These are phyloP conservation scores for Melanostigma gelatinosum DNA, from an alignment of 2,113 vertebrate genomes.

Conservation along the genomic window DNA sequence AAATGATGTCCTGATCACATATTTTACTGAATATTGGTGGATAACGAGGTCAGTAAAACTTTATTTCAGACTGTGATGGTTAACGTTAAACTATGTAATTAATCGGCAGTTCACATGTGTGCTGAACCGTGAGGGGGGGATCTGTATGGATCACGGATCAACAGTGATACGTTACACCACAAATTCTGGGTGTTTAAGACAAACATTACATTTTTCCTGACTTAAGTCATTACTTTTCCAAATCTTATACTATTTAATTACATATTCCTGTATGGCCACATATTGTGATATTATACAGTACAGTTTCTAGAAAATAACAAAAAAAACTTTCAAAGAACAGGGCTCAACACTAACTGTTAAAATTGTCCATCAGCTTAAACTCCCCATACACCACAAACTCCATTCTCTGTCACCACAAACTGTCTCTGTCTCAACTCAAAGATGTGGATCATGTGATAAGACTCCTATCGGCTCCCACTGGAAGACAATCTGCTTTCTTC, in stretches of 20 bases:
- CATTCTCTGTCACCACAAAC: not conserved
- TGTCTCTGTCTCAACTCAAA: not conserved
- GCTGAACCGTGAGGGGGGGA: too few species aligned
- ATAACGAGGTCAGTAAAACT: too few species aligned
- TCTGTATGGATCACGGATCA: too few species aligned
- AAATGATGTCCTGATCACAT: too few species aligned
- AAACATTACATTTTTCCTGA: not conserved
- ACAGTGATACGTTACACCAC: too few species aligned
- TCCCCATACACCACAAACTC: not conserved
- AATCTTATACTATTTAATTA: not conserved
- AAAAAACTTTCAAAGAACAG: not conserved
- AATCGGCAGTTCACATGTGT: too few species aligned
- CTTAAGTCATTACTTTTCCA: not conserved
- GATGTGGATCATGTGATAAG: not conserved
- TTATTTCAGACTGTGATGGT: too few species aligned
- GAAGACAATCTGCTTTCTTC: not conserved
- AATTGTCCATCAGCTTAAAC: not conserved
- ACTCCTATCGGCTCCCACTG: not conserved
- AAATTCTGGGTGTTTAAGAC: not conserved
- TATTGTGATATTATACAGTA: not conserved
- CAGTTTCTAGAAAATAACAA: not conserved
- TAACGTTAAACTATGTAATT: too few species aligned
- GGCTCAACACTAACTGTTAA: too few species aligned
- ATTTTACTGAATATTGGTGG: too few species aligned
- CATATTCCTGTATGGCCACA: not conserved